A percentile compares a stretch with the other conserved stretches of the same genome.
Evolutionary conservation across 1,140 invertebrate genomes (phyloP).

Genomic region (Eriocheir sinensis): DNA sequence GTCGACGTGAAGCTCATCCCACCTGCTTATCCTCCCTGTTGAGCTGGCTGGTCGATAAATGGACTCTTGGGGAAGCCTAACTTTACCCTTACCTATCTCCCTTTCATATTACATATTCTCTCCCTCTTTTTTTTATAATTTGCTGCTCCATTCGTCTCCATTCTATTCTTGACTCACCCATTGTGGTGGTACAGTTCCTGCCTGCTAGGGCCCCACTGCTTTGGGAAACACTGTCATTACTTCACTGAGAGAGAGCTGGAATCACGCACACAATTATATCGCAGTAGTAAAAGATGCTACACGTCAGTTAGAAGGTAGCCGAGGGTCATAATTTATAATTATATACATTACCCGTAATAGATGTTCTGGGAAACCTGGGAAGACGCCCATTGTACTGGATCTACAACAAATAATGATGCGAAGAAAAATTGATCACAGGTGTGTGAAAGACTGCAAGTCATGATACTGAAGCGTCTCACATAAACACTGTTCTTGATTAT

Average conservation of each 20-base stretch:
- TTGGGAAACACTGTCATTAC: no score
- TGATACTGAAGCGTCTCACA: neutral
- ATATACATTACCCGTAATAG: neutral
- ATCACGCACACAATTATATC: neutral
- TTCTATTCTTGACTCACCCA: neutral
- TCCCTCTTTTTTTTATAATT: no score
- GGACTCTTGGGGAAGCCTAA: no score
- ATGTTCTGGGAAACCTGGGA: neutral
- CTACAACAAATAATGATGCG: neutral
- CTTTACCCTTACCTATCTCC: no score
- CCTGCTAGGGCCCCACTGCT: no score
- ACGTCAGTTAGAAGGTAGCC: slow-evolving; percentile 12
- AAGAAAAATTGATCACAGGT: neutral
- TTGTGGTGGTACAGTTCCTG: no score
- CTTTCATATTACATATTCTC: neutral
- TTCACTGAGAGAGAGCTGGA: neutral
- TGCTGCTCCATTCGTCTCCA: no score
- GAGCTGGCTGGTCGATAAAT: no score
- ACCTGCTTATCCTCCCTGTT: no score
- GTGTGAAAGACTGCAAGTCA: neutral
- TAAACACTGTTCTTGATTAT: neutral
- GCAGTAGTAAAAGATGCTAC: neutral
- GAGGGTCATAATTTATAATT: neutral
- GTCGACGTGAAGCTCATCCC: no score
- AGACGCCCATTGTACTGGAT: neutral